A percentile compares a stretch with the other conserved stretches of the same genome.
Conservation (phyloP, 2,797 vertebrate genomes). For the Gorsachius magnificus region DNA sequence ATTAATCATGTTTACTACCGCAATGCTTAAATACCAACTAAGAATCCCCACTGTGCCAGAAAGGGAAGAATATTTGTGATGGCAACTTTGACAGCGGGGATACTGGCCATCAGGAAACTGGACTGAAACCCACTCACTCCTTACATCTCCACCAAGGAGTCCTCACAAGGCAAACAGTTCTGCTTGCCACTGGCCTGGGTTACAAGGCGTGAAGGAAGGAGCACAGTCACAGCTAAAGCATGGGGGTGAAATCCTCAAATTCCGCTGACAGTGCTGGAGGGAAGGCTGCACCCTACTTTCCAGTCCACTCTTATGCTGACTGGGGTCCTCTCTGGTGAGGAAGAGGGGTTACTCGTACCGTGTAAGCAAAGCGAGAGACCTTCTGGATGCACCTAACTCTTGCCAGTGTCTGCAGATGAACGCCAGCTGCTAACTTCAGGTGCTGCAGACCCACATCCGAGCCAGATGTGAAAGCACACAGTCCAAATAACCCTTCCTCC, state of each 20-base stretch:
- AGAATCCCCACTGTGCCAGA: not conserved
- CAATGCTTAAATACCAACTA: not conserved
- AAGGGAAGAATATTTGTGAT: not conserved
- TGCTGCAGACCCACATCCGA: not conserved
- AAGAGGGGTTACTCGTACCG: not conserved
- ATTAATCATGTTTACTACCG: not conserved
- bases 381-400: not conserved
- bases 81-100: not conserved
- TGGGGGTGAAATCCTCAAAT: accelerated
- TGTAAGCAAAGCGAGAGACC: not conserved
- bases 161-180: not conserved
- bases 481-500: not conserved
- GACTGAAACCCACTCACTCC: not conserved
- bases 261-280: not conserved
- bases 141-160: not conserved
- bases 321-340: not conserved
- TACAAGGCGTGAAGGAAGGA: not conserved
- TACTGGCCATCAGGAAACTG: not conserved
- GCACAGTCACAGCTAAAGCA: not conserved
- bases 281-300: not conserved
- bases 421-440: not conserved
- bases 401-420: not conserved
- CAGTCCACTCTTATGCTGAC: not conserved
- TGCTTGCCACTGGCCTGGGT: not conserved
- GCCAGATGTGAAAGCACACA: not conserved